These are phyloP conservation scores for Ceriagrion tenellum DNA, from an alignment of 2,888 invertebrate genomes.

Conservation along the genomic window DNA sequence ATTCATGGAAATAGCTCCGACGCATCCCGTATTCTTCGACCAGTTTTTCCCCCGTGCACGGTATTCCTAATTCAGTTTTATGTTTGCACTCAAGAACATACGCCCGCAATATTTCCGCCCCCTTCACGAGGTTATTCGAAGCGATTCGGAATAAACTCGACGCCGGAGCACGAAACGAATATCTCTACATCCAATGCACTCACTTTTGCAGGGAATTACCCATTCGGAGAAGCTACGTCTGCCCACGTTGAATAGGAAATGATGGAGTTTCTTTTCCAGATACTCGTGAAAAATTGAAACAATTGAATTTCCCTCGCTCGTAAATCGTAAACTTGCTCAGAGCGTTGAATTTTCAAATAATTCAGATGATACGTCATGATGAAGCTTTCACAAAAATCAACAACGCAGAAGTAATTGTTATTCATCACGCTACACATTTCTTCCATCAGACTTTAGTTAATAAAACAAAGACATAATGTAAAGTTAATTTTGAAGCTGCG, in stretches of 20 bases:
- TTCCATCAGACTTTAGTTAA: no score
- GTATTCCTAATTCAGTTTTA: conserved; percentile 16
- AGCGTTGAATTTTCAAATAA: no score
- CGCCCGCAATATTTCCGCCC: not conserved
- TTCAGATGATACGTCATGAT: no score
- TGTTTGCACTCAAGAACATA: not conserved
- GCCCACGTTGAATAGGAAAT: not conserved
- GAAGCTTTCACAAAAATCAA: no score
- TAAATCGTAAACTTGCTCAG: no score
- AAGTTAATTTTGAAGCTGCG: no score
- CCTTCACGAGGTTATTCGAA: not conserved
- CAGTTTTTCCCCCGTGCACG: not conserved
- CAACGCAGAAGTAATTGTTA: no score
- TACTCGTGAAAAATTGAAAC: not conserved
- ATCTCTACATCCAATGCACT: not conserved
- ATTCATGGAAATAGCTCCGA: not conserved
- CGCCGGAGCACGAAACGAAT: not conserved
- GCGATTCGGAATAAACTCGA: not conserved
- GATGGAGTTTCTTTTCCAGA: not conserved
- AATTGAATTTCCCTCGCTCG: no score
- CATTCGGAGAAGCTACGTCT: not conserved
- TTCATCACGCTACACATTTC: no score
- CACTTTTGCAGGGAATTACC: not conserved
- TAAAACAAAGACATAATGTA: no score
- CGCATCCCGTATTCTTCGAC: not conserved